Base-by-base conservation (phyloP, 2,113 vertebrate genomes). In the Cryptomyrus ogoouensis region DNA sequence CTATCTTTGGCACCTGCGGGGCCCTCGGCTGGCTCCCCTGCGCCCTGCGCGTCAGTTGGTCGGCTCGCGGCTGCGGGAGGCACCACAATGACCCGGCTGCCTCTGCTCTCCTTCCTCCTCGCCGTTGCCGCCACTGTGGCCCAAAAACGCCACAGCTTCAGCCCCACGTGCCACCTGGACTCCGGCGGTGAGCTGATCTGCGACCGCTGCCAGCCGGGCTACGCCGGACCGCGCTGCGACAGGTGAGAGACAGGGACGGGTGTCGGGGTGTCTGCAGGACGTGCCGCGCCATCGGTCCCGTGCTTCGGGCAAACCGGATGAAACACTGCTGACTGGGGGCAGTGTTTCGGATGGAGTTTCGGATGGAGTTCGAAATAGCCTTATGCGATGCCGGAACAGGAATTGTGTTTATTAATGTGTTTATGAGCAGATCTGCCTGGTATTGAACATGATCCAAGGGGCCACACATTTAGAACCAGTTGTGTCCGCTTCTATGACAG, bases 131-230 rank as follows among this genome's bases (percentile, higher is more conserved):
- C 6, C 31, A 35, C 85, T 1, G 56, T 92, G 90, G 92, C 91
- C 44, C 93, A 91, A 93, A 92, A 95, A 91, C 93, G 92, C 89
- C 91, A 84, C 83, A 99, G 98, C 93, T 99, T 99, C 93, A 99
- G 98, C 92, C 98, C 98, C 0, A 99, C 96, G 0, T 99, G 98
- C 93, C 97, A 95, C 92, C 94, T 97, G 88, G 95, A 97, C 88
- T 92, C 2, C 80, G 95, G 91, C 5, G 96, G 91, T 84, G 96
- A 97, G 93, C n/a, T 98, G 94, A 91, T 97, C 89, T 99, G 98
- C 4, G 97, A 99, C 89, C 95, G 92, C 31, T 99, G 98, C 90
- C 95, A 92, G 80, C 91, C 91, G 0, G 98, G 97, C 35, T 97
- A 99, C 50, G 19, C 95, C 10, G 98, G 98, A 92, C 92, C 95